Base-by-base conservation (phyloP, 2,888 invertebrate species). In the Cosmorhoe ocellata region DNA sequence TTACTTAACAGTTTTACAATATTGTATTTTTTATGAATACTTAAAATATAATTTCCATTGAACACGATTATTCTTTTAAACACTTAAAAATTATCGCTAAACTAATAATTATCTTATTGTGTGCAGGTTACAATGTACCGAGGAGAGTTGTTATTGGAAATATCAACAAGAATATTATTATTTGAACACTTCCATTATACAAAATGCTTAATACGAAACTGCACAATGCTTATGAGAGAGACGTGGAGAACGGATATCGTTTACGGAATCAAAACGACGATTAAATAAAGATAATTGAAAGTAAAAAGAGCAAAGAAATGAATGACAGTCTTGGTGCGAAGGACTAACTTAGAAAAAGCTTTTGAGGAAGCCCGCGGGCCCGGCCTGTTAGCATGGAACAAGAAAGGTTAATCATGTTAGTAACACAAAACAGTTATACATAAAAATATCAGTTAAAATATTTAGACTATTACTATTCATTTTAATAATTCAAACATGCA, bases 291-390 rank as follows among this genome's bases (percentile, higher is more conserved):
- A 76, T 79, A 82, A 75, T 64, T 58, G 52, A 69, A 79, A 74
- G 67, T 60, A 76, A 81, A 82, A 79, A 78, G 78, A 82, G 79
- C 84, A 87, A 85, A 83, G 69, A 80, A 89, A 84, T 71, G 60
- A 84, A 84, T 69, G 84, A 85, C 89, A 89, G 90, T 89, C 90
- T 89, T 89, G 86, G 83, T 86, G 88, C 83, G 81, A 80, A 84
- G 83, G 79, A 79, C 74, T 84, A 86, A 86, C 81, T 95, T 96
- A 97, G 94, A 97, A 97, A 93, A 97, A 96, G 94, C 96, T 96
- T 93, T 97, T 97, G 90, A 97, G 94, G 94, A 97, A 97, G 92
- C 96, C 96, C 91, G 96, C 96, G 85, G 97, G 96, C 90, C 96
- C 96, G 92, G 96, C 96, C 96, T 97, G 79, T 53, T 46, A 53